Conservation (phyloP, 2,888 invertebrate genomes). For the Dryobotodes eremita region DNA sequence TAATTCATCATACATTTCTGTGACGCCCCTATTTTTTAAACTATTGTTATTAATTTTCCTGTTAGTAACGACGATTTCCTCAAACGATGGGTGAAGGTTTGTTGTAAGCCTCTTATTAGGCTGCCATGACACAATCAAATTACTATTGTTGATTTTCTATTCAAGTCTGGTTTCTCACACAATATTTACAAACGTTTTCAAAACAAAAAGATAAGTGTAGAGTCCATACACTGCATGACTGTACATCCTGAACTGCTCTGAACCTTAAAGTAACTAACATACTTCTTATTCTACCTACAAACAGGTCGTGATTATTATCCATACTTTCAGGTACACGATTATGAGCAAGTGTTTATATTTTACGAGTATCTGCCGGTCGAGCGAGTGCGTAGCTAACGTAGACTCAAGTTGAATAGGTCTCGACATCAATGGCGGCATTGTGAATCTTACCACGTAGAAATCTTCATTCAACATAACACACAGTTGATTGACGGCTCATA, state of each 20-base stretch:
- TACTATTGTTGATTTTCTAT: neutral
- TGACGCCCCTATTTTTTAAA: neutral
- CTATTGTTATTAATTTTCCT: constrained; percentile 1
- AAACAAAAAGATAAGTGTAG: neutral
- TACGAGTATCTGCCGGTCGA: constrained; percentile 62
- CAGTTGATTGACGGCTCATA: constrained; percentile 87
- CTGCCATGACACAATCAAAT: neutral
- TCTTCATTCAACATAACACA: constrained; percentile 78
- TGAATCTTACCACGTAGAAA: constrained; percentile 70
- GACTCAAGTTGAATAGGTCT: constrained; percentile 65
- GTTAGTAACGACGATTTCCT: neutral
- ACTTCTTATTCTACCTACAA: neutral
- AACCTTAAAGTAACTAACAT: neutral
- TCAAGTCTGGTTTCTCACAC: constrained; percentile 4
- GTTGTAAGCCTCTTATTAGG: neutral
- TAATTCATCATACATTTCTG: constrained; percentile 2
- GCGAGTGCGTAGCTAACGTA: constrained; percentile 57
- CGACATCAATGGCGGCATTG: constrained; percentile 74
- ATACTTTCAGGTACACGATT: constrained; percentile 52
- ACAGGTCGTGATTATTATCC: neutral
- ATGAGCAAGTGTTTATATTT: constrained; percentile 48
- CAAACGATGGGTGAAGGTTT: neutral
- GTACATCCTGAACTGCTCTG: neutral
- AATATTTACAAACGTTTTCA: neutral
- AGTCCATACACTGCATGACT: neutral